Base-by-base conservation (phyloP, 2,888 invertebrate species). In the Polia nebulosa region DNA sequence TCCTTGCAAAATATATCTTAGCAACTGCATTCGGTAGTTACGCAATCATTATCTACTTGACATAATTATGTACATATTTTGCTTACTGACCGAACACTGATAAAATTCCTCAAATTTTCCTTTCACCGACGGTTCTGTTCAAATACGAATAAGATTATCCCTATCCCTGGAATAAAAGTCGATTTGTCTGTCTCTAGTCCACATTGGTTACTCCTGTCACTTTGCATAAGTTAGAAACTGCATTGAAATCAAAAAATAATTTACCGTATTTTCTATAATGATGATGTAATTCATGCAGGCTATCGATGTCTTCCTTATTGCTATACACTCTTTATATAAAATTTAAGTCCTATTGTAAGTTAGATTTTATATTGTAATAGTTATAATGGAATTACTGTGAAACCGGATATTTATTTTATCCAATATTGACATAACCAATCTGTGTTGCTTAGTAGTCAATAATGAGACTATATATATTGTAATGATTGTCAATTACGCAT, bases 281-380 rank as follows among this genome's bases (percentile, higher is more conserved):
- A 90, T 85, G 89, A 91, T 90, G 89, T 91, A 94, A 94, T 92
- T 91, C 88, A 95, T 94, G 95, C 95, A 95, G 95, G 95, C 95
- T 95, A 95, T 95, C 91, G 92, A 95, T 95, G 95, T 95, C 95
- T 95, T 95, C 95, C 95, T 95, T 92, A 92, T 90, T 93, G 95
- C 95, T 95, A 95, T 95, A 95, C 92, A 95, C 91, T 94, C 93
- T 93, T 92, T 92, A 91, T 94, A 93, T 92, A 91, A 87, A 90
- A 84, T 88, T 86, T 93, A 93, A 93, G 91, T 91, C 86, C 85
- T 89, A 92, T 80, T 81, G 89, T 95, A 94, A 93, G 92, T 89
- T 93, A 94, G 92, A 91, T 90, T 91, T 91, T 91, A 88, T 91
- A 91, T 88, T 66, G 85, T 85, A 83, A 72, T 87, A 88, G 83